Evolutionary conservation across 2,113 vertebrate species (phyloP), one percentile per base, ranked within the genome.

Genomic region (Ciconia boyciana): DNA sequence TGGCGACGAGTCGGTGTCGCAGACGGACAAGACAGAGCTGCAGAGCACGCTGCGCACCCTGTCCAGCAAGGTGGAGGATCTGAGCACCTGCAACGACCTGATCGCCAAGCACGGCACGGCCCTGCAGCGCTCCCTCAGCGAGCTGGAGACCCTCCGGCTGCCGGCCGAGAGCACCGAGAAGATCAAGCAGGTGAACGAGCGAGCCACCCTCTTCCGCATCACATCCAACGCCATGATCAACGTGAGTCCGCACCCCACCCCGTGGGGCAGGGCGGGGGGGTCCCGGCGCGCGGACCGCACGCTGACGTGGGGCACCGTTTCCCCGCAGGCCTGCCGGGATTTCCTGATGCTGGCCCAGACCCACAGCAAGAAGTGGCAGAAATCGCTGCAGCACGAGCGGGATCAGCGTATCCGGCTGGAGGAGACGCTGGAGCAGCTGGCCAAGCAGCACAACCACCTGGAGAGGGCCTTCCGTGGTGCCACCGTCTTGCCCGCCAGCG

Each of bases 201-300:
- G 99, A 18, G 99, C 99, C 87, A 99, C 99, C 0, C 98, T 99
- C 70, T 99, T 99, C 94, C 98, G 99, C 95, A 99, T 99, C 98
- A 99, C 99, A 10, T 99, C 99, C 85, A 99, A 99, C 8, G 99
- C 99, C 93, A 99, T 99, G 99, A 99, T 99, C 96, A 99, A 99
- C 1, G 99, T 99, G 98, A 98, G 99, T 96, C 19, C 6, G 3
- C 21, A 1, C 22, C 41, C 25, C 52, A 19, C 39, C 21, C 44
- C 6, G 0, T 3, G 15, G 60, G 18, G 25, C 22, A 51, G 43
- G 24, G n/a, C 16, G 5, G 62, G 68, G 77, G 52, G 11, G 34
- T 7, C 43, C 32, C 36, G 4, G 3, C 6, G 6, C 3, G 0
- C 9, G 2, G 31, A 46, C 28, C 16, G 7, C 11, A 29, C 1